Evolutionary conservation across 1,140 invertebrate genomes (phyloP).

Genomic region (Coenobita brevimanus): DNA sequence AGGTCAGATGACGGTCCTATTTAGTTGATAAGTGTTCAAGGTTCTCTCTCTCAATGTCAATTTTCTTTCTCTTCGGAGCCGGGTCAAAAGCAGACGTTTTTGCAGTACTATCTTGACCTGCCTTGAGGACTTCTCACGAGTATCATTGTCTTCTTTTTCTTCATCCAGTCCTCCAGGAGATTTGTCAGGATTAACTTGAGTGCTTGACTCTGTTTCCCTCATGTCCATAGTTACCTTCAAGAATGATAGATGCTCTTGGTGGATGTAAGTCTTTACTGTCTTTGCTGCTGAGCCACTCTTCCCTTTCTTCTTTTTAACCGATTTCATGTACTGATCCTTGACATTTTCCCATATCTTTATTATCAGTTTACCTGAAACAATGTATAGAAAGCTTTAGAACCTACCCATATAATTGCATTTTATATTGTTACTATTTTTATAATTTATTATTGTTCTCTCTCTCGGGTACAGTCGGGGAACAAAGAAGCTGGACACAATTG

Average conservation of each 20-base stretch:
- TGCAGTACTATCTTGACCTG: background rate
- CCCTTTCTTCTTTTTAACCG: slow-evolving; percentile 15
- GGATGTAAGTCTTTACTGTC: slow-evolving; percentile 4
- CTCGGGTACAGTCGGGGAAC: too few relatives aligned
- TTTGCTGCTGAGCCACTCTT: slow-evolving; percentile 13
- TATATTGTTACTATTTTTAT: slow-evolving; percentile 27
- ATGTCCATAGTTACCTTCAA: slow-evolving; percentile 16
- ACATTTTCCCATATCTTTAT: slow-evolving; percentile 22
- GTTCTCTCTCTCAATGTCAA: slow-evolving; percentile 8
- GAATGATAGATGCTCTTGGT: slow-evolving; percentile 6
- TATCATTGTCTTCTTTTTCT: slow-evolving; percentile 9
- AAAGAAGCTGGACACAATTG: too few relatives aligned
- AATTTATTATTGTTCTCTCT: slow-evolving; percentile 11
- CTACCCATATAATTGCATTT: slow-evolving; percentile 28
- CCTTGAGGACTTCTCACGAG: background rate
- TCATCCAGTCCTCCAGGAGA: slow-evolving; percentile 5
- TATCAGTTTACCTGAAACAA: slow-evolving; percentile 48
- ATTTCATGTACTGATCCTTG: slow-evolving; percentile 34
- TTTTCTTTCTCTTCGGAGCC: slow-evolving; percentile 11
- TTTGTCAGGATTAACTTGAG: slow-evolving; percentile 14
- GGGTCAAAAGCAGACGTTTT: slow-evolving; percentile 5
- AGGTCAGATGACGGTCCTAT: slow-evolving; percentile 5
- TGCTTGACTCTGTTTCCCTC: slow-evolving; percentile 18
- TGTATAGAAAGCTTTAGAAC: slow-evolving; percentile 12
- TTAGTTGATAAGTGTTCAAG: slow-evolving; percentile 13